phyloP scores from a whole-genome alignment of 2,797 vertebrate genomes.

The Gallirallus australis region DNA sequence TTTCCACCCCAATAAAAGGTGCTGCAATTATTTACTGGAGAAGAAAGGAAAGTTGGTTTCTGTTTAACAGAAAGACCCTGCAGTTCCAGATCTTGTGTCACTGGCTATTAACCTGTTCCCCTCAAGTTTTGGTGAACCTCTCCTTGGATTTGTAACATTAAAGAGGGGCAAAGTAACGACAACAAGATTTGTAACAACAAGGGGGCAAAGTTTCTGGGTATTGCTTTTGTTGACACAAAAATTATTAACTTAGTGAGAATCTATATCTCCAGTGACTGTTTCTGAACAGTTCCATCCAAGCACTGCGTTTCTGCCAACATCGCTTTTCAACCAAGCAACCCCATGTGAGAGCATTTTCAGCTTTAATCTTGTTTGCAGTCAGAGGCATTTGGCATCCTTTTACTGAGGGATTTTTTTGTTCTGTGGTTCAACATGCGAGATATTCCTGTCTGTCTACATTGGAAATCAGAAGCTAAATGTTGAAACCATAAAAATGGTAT shows the following conservation, averaged over 20 bases:
- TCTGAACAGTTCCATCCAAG: neutral
- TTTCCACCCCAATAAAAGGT: neutral
- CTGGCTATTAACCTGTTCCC: neutral
- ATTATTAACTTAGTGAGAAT: accelerated
- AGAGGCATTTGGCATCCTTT: neutral
- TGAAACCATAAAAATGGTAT: neutral
- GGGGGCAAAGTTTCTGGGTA: neutral
- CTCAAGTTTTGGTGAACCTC: neutral
- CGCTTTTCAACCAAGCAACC: neutral
- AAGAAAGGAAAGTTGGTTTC: neutral
- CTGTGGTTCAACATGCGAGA: neutral
- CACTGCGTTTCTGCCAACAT: neutral
- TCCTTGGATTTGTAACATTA: neutral
- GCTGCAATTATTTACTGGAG: neutral
- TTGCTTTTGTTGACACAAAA: neutral
- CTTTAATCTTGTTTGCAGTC: neutral
- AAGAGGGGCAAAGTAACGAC: neutral
- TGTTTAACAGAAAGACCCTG: neutral
- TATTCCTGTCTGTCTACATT: neutral
- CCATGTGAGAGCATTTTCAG: neutral
- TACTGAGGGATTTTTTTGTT: neutral
- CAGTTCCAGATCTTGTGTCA: neutral
- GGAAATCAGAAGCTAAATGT: neutral
- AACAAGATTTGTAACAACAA: no score
- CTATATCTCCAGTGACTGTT: neutral